Percentiles rank a stretch among this genome's conserved stretches.
Conservation (phyloP, 2,888 invertebrate genomes). For the Oscheius sp. region DNA sequence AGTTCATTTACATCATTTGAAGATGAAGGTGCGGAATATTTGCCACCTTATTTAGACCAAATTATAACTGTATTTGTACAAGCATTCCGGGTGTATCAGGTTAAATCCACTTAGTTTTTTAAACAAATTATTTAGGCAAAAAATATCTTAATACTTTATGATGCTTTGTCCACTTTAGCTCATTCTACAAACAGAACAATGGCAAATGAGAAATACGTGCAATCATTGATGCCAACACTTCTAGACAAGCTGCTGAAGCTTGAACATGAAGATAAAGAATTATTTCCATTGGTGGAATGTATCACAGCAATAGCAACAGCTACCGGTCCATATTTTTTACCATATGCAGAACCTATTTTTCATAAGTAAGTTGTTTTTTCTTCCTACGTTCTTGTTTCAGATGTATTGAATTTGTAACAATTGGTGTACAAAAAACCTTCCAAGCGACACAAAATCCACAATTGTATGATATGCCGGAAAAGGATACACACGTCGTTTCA, state of each 20-base stretch:
- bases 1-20: constrained; percentile 98
- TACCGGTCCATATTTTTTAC: constrained; percentile 92
- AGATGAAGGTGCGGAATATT: constrained; percentile 96
- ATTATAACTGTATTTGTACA: constrained; percentile 94
- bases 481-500: constrained; percentile 98
- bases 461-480: constrained; percentile 74
- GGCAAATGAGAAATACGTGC: constrained; percentile 82
- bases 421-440: constrained; percentile 86
- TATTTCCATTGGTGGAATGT: constrained; percentile 96
- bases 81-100: constrained; percentile 88
- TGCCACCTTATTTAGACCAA: constrained; percentile 94
- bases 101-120: too few species aligned
- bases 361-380: constrained; percentile 61
- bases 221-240: constrained; percentile 94
- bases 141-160: constrained; percentile 94
- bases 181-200: constrained; percentile 87
- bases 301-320: constrained; percentile 97
- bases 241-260: constrained; percentile 97
- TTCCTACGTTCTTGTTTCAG: constrained; percentile 17
- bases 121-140: too few species aligned
- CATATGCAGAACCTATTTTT: constrained; percentile 97
- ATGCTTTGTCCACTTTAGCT: constrained; percentile 96
- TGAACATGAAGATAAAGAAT: constrained; percentile 92
- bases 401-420: constrained; percentile 73
- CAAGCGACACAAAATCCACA: constrained; percentile 36